Evolutionary conservation across 1,140 invertebrate species (phyloP), one percentile per base, ranked within the genome.

Genomic region (Stegodyphus dumicola): DNA sequence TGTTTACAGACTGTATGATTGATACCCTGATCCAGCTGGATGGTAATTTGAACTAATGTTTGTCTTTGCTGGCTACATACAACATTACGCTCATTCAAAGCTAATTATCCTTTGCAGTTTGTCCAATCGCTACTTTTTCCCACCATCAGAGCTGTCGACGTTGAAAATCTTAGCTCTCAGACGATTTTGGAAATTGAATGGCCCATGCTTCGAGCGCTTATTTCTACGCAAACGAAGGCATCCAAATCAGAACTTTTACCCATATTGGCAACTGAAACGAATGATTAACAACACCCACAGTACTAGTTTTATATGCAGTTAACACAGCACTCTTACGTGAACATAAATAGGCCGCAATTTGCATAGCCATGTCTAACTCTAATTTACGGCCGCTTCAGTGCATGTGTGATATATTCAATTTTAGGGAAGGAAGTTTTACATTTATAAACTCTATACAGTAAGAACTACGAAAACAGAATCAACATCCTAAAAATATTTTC

Each of bases 161-260:
- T 17, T 56, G 73, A 53, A 54, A 54, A 75, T 75, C 52, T 9
- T 54, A 75, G 18, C 53, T 60, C 9, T 3, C 51, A 54, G 6
- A 54, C 48, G 51, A 53, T 54, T 54, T 75, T 17, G n/a, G 53
- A 49, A 75, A 75, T 53, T 53, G 10, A 51, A 52, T 73, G 70
- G 51, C 70, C 70, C 70, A 49, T 73, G 48, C 51, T 7, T 11
- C 70, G n/a, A 53, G 48, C 52, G 18, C 51, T 51, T 53, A 75
- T 56, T 75, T 54, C 3, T 53, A 7, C 73, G 53, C 53, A 6
- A 17, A 54, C 49, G 48, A 75, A 54, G 51, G 4, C 51, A 54
- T 56, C n/a, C 6, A 75, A 75, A 75, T 75, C 73, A 33, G 9
- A 53, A 75, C 1, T 56, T 56, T 33, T 54, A 33, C 52, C 52